Evolutionary conservation across 2,888 invertebrate species (phyloP).

Genomic region (Anarsia innoxiella): DNA sequence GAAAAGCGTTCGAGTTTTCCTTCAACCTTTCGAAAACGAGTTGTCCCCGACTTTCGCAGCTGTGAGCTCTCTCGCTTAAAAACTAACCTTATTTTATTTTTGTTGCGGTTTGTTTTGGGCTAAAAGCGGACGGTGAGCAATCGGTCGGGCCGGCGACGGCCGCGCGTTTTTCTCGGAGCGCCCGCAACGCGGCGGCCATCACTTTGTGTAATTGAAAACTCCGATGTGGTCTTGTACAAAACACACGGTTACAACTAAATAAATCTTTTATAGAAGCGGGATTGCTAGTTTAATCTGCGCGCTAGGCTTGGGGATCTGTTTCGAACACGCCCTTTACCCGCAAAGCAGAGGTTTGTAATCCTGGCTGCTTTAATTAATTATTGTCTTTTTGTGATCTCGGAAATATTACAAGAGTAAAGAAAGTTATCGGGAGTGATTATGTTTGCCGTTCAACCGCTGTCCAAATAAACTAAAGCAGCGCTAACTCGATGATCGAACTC

Average conservation of each 20-base stretch:
- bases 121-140: conserved; percentile 43
- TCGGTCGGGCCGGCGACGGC: conserved; percentile 60
- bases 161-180: conserved; percentile 58
- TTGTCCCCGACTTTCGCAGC: conserved; percentile 54
- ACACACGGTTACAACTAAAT: conserved; percentile 52
- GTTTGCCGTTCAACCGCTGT: neutral
- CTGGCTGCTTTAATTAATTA: too few relatives aligned
- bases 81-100: conserved; percentile 48
- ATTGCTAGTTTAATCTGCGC: conserved; percentile 21
- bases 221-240: conserved; percentile 67
- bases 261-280: conserved; percentile 42
- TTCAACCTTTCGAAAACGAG: conserved; percentile 68
- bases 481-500: conserved; percentile 41
- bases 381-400: too few relatives aligned
- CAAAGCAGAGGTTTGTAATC: too few relatives aligned
- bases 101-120: conserved; percentile 43
- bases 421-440: neutral
- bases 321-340: too few relatives aligned
- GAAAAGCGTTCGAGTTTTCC: conserved; percentile 74
- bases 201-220: conserved; percentile 73
- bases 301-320: conserved; percentile 7
- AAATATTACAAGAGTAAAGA: neutral
- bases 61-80: conserved; percentile 32
- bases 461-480: conserved; percentile 34
- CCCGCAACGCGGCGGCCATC: conserved; percentile 56